Percentiles rank a stretch among this genome's conserved stretches.
Evolutionary conservation across 2,113 vertebrate species (phyloP).

Genomic region (Pelusios castaneus): DNA sequence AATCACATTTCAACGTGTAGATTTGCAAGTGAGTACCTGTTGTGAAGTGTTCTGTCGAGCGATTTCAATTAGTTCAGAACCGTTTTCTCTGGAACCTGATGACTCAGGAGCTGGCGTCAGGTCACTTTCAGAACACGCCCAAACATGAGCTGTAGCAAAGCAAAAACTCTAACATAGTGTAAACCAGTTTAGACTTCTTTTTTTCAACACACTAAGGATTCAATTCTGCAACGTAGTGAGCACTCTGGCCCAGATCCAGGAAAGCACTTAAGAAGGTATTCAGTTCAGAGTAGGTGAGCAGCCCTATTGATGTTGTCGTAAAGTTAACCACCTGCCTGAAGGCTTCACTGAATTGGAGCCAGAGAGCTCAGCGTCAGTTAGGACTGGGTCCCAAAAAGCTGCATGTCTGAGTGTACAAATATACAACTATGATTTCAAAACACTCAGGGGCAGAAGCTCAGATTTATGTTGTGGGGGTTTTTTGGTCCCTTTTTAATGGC

Average conservation of each 20-base stretch:
- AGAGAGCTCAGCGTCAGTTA: neutral
- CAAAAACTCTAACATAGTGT: neutral
- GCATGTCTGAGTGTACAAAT: neutral
- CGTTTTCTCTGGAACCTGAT: neutral
- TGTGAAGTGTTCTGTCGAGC: neutral
- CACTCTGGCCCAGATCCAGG: neutral
- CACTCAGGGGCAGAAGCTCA: neutral
- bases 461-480: neutral
- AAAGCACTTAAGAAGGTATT: neutral
- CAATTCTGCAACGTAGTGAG: neutral
- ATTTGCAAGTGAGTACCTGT: neutral
- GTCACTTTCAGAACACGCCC: neutral
- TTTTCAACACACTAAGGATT: neutral
- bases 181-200: neutral
- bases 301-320: neutral
- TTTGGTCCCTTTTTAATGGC: neutral
- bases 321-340: neutral
- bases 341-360: neutral
- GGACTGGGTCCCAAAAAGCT: neutral
- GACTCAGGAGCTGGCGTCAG: constrained; percentile 2
- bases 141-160: neutral
- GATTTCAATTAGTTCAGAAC: neutral
- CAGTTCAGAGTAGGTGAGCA: neutral
- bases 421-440: neutral
- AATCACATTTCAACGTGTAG: neutral